Evolutionary conservation across 2,113 vertebrate species (phyloP), one percentile per base, ranked within the genome.

Genomic region (Colaptes auratus): DNA sequence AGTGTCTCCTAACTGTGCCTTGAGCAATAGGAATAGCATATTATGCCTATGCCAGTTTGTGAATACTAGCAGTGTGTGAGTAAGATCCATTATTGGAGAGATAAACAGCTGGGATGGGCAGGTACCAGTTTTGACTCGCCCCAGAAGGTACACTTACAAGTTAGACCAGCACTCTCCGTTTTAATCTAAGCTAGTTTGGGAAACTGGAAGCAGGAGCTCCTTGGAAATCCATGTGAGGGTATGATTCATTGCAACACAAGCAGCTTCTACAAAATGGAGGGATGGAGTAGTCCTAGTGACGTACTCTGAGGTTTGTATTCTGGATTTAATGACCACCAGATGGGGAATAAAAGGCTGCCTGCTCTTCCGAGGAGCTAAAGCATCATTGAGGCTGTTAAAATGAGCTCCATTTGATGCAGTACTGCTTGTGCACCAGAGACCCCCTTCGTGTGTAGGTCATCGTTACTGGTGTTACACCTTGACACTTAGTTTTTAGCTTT

Each of bases 41-140:
- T 87, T 78, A 31, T 15, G 36, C 74, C 91, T 89, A 53, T 78
- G 23, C 72, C 35, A 50, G 60, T 75, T 82, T 39, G 55, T 65
- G 61, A 82, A 12, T 74, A 72, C 71, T 76, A 59, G 56, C 8
- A 17, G 61, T 33, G 36, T 77, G 42, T 95, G 93, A 93, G 89
- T 95, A 88, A 88, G 72, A 55, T 95, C 74, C 78, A 50, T 95
- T 96, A 95, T 60, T 87, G 86, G 94, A 66, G 89, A 90, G 86
- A 95, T 86, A 89, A 92, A 92, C 44, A 88, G 61, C 94, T 94
- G 79, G 97, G 97, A 90, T 87, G 94, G 96, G 89, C 91, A 92
- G 95, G 91, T 59, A 90, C 95, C 85, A 89, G 95, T 97, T 96
- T 82, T 88, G 93, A 91, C 95, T 96, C 91, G 92, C 93, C 81